These are phyloP conservation scores for Euborellia annulipes DNA, from an alignment of 1,140 invertebrate genomes.

Conservation along the genomic window DNA sequence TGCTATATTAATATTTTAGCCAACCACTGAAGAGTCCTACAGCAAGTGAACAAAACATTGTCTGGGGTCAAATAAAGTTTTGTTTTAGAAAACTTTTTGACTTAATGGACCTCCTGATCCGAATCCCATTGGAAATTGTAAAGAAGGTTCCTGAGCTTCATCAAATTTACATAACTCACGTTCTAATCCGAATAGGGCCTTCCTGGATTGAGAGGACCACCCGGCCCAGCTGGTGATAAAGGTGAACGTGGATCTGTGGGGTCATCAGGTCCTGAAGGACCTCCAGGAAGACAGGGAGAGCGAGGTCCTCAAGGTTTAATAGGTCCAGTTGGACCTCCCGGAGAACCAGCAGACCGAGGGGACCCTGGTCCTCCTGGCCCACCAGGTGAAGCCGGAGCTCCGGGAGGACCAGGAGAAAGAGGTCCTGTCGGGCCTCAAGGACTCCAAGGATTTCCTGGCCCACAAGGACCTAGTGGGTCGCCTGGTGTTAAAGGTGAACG, in stretches of 20 bases:
- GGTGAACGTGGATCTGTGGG: slow-evolving; percentile 50
- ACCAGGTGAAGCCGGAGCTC: slow-evolving; percentile 53
- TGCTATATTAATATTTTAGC: too few relatives aligned
- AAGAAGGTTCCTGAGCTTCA: too few relatives aligned
- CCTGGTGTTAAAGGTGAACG: slow-evolving; percentile 57
- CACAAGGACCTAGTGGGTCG: slow-evolving; percentile 44
- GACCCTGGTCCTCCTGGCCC: slow-evolving; percentile 53
- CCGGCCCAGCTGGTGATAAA: slow-evolving; percentile 49
- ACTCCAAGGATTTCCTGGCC: slow-evolving; percentile 44
- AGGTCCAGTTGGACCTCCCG: slow-evolving; percentile 52
- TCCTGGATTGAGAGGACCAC: slow-evolving; percentile 46
- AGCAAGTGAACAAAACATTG: too few relatives aligned
- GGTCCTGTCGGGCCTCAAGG: slow-evolving; percentile 40
- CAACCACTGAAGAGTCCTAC: too few relatives aligned
- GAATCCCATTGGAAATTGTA: too few relatives aligned
- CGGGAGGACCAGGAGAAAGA: slow-evolving; percentile 50
- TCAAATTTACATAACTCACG: too few relatives aligned
- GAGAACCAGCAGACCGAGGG: slow-evolving; percentile 56
- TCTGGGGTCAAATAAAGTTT: too few relatives aligned
- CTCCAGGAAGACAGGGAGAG: slow-evolving; percentile 48
- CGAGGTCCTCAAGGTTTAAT: slow-evolving; percentile 47
- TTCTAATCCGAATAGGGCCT: slow-evolving; percentile 32
- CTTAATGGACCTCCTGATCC: too few relatives aligned
- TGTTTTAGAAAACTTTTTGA: too few relatives aligned
- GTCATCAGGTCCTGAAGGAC: slow-evolving; percentile 44